These are phyloP conservation scores for Pocillopora grandis DNA, from an alignment of 92 coral and sea anemone genomes.

Conservation along the genomic window DNA sequence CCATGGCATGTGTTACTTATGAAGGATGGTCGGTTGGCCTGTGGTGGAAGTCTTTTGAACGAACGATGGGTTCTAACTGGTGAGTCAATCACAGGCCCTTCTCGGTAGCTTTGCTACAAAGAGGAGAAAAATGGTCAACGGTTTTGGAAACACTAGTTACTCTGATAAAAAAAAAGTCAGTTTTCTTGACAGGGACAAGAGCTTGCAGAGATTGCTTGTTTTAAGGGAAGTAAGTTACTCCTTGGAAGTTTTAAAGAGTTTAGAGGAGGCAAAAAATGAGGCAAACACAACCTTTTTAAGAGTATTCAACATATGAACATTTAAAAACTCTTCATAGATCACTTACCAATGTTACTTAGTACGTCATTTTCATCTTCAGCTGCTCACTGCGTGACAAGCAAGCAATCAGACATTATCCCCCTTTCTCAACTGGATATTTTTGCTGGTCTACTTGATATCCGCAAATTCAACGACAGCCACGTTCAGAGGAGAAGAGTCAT, in stretches of 20 bases:
- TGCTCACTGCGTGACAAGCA: conserved; percentile 86
- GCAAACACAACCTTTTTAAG: no score
- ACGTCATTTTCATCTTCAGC: conserved; percentile 49
- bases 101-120: no score
- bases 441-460: conserved; percentile 74
- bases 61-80: conserved; percentile 95
- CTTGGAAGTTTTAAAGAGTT: no score
- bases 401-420: conserved; percentile 39
- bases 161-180: no score
- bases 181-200: no score
- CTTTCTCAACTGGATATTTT: conserved; percentile 46
- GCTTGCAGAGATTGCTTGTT: no score
- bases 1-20: conserved; percentile 94
- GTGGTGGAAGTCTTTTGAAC: conserved; percentile 90
- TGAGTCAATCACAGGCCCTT: neutral
- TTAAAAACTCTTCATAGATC: neutral
- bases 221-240: no score
- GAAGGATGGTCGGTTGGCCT: conserved; percentile 54
- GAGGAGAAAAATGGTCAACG: no score
- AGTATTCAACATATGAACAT: no score
- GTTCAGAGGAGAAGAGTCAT: conserved; percentile 69
- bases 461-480: conserved; percentile 64
- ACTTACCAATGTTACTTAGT: neutral
- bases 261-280: no score
- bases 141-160: no score